phyloP scores from a whole-genome alignment of 2,113 vertebrate species.

The Capreolus pygargus region DNA sequence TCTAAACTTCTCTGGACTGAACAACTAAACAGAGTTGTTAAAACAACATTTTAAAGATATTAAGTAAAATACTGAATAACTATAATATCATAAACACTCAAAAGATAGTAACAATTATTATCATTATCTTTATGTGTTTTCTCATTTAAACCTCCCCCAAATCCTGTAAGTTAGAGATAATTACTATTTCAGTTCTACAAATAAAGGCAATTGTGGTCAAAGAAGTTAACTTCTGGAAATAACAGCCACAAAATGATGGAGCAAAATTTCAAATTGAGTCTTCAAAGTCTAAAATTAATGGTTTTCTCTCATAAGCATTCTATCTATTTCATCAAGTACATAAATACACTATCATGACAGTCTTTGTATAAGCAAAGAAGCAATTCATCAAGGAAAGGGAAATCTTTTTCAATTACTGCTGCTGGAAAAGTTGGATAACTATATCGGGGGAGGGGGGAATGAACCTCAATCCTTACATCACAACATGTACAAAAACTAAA shows the following conservation, averaged over 20 bases:
- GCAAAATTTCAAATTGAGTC: background rate
- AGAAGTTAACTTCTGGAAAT: conserved; percentile 28
- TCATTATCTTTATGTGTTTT: background rate
- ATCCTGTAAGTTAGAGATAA: background rate
- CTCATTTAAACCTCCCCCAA: background rate
- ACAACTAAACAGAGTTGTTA: background rate
- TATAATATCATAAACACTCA: background rate
- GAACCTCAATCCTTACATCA: background rate
- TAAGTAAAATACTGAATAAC: background rate
- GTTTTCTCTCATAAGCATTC: background rate
- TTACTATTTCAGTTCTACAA: background rate
- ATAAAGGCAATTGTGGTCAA: background rate
- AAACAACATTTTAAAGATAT: background rate
- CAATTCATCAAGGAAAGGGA: background rate
- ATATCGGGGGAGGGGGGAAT: background rate
- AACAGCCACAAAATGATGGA: background rate
- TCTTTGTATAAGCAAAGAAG: background rate
- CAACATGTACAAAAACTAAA: background rate
- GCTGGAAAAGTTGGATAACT: background rate
- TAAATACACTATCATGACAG: background rate
- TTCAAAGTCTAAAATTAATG: background rate
- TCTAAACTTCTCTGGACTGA: background rate
- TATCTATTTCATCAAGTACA: background rate
- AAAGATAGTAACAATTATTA: background rate
- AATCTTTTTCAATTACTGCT: background rate